A percentile compares a stretch with the other conserved stretches of the same genome.
These are phyloP conservation scores for Thermophis baileyi DNA, from an alignment of 2,113 vertebrate species.

Conservation along the genomic window DNA sequence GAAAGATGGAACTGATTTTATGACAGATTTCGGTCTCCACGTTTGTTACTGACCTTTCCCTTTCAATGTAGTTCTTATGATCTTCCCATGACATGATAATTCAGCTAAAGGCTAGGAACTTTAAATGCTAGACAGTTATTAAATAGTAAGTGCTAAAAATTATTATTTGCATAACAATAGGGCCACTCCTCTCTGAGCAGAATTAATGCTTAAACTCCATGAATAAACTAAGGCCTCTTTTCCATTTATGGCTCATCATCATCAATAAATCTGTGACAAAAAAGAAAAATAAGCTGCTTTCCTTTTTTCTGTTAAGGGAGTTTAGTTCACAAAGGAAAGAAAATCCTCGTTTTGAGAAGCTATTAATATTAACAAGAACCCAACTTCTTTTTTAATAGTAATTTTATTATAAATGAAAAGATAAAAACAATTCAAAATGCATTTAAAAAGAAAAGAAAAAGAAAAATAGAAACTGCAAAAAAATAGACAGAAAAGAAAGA, in stretches of 20 bases:
- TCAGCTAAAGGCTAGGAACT: background rate
- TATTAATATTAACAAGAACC: background rate
- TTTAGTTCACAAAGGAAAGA: background rate
- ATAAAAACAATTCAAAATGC: background rate
- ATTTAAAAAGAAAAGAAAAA: background rate
- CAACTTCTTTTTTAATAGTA: background rate
- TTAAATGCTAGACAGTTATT: background rate
- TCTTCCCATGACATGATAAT: background rate
- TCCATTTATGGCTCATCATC: background rate
- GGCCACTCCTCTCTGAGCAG: background rate
- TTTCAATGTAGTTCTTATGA: background rate
- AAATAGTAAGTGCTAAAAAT: background rate
- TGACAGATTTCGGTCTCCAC: background rate
- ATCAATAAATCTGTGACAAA: background rate
- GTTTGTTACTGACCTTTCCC: background rate
- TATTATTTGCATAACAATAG: background rate
- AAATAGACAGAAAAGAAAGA: background rate
- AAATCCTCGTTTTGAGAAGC: background rate
- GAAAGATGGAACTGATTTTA: background rate
- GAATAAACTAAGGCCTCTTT: background rate
- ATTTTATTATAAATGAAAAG: background rate
- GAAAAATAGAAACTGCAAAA: background rate
- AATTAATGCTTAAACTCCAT: background rate
- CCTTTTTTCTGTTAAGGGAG: background rate
- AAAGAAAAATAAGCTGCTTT: background rate